phyloP scores from a whole-genome alignment of 2,888 invertebrate species.

The Girardia tigrina region DNA sequence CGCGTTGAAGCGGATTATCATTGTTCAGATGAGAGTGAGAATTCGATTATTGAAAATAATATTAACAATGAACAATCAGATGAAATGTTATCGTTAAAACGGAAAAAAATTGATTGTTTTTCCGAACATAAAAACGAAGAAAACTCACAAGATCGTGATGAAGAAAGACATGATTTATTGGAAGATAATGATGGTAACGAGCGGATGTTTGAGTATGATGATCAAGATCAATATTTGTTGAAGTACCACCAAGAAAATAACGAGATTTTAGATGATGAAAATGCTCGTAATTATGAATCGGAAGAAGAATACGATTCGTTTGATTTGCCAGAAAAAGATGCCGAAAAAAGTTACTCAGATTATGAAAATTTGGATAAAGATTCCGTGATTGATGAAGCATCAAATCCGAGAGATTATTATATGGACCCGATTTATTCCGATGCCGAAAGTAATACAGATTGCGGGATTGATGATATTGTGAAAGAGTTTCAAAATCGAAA shows the following conservation, averaged over 20 bases:
- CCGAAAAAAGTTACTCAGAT: not conserved
- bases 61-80: not conserved
- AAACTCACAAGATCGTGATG: not conserved
- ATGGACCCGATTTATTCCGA: not conserved
- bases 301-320: not conserved
- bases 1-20: not conserved
- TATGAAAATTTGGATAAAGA: slow-evolving; percentile 16
- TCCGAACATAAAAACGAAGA: not conserved
- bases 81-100: too few species aligned
- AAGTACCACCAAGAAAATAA: not conserved
- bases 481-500: not conserved
- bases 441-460: not conserved
- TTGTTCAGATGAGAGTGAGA: not conserved
- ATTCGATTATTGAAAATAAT: not conserved
- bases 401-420: not conserved
- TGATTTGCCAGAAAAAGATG: not conserved
- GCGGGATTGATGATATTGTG: not conserved
- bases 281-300: not conserved
- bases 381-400: not conserved
- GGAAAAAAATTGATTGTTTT: too few species aligned
- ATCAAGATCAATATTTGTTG: not conserved
- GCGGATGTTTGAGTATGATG: not conserved
- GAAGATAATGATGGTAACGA: not conserved
- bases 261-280: not conserved
- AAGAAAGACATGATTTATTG: not conserved